Evolutionary conservation across 2,797 vertebrate genomes (phyloP), one percentile per base, ranked within the genome.

Genomic region (Silurus lanzhouensis): DNA sequence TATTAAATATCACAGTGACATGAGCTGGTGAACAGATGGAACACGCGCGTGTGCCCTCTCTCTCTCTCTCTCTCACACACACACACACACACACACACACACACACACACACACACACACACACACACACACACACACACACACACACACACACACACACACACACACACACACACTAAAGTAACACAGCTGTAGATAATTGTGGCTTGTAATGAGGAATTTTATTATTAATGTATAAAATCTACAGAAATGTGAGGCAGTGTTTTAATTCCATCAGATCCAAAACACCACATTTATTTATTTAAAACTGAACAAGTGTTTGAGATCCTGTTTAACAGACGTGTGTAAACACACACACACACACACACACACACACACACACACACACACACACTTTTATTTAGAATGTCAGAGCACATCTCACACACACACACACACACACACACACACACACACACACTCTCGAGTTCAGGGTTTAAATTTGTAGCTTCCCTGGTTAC

Each of bases 1-100:
- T 94, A 96, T 96, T 95, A 94, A 93, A 95, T 96, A 94, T 95
- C 95, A 94, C 93, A 94, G 92, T 86, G 85, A 86, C 55, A 77
- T 60, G 71, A 83, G 82, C 27, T 46, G 5, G 57, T 17, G 3
- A 83, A 20, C 85, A 86, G 85, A 83, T 86, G 85, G 85, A 57
- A 80, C 52, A 80, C 6, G 75, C 57, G 38, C 38, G 3, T 57
- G 55, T 15, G 31, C 5, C 6, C 25, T 5, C 10, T 2, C 20
- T 38, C 31, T 38, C 31, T 38, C 2, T 31, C 25, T 1, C 0
- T 5, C 84, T 12, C 79, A 55, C 78, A 25, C 58, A 74, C 70
- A 63, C 57, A 14, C 58, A 74, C 70, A 25, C 25, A 27, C 25
- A 67, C 64, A 25, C 22, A 64, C 25, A 81, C 58, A 74, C 70